These are phyloP conservation scores for Fringilla coelebs DNA, from an alignment of 2,797 vertebrate species.

Conservation along the genomic window DNA sequence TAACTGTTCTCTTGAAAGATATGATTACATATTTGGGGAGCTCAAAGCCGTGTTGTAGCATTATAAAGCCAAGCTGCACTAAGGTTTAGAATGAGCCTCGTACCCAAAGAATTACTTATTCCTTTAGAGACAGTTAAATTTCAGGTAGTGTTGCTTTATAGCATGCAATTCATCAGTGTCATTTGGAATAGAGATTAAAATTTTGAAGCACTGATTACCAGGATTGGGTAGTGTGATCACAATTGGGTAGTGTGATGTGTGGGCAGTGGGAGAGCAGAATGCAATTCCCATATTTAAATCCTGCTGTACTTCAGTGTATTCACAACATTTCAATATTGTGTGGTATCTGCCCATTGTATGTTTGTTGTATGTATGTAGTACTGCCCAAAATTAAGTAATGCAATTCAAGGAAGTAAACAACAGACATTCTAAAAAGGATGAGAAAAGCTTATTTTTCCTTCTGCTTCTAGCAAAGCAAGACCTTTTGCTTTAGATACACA, in stretches of 20 bases:
- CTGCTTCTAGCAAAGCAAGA: neutral
- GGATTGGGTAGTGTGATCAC: accelerated
- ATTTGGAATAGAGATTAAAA: neutral
- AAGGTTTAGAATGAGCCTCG: neutral
- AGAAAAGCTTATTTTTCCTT: neutral
- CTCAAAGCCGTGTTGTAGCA: neutral
- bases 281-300: neutral
- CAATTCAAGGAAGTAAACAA: neutral
- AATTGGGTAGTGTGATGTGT: neutral
- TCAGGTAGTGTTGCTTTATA: neutral
- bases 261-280: neutral
- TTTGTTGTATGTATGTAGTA: neutral
- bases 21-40: neutral
- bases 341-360: accelerated
- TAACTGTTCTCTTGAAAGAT: neutral
- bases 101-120: neutral
- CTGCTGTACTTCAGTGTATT: neutral
- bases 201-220: neutral
- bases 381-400: neutral
- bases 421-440: neutral
- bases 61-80: neutral
- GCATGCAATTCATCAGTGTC: neutral
- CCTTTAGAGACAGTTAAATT: neutral
- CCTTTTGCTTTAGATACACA: neutral
- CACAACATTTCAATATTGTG: neutral